Evolutionary conservation across 2,888 invertebrate species (phyloP), one percentile per base, ranked within the genome.

Genomic region (Drosophila formosana): DNA sequence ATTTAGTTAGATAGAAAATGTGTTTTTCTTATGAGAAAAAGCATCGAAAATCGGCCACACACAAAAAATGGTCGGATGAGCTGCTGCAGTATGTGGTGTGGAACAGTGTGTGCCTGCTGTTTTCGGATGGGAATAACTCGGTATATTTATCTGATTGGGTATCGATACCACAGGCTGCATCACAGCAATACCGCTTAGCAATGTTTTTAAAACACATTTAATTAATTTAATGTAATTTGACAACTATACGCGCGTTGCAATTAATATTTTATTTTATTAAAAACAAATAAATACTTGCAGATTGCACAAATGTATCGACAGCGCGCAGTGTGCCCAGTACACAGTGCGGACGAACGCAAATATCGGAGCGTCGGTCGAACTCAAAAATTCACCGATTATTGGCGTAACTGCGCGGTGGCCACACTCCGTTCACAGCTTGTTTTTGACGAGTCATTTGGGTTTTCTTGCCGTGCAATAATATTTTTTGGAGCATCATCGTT

Each of bases 371-470:
- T 18, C 18, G 18, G 9, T 49, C 71, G 53, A 58, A 34, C 9
- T 0, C 11, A 34, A 34, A 34, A 34, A 34, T 34, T 11, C 11
- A 4, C 1, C 11, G 5, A 30, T 30, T 30, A 5, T 6, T 6
- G 7, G 30, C 30, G 7, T 6, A 30, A 7, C 7, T 30, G 30
- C 30, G 3, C 9, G 9, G 1, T 7, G 39, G 39, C 7, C 39
- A 41, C 39, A 18, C 39, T 13, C 13, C 6, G 18, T 60, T 18
- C 18, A 18, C 50, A 64, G 58, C 77, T 87, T 88, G 86, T 80
- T 83, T 83, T 83, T 83, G 86, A 82, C 83, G 74, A 83, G 83
- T 83, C 83, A 83, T 85, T 37, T 37, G 37, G 37, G 4, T 37
- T 37, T 37, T 37, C 37, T 83, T 83, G 65, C 49, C 64, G 61